Conservation (phyloP, 2,888 invertebrate species). For the Ormyrus rosae region DNA sequence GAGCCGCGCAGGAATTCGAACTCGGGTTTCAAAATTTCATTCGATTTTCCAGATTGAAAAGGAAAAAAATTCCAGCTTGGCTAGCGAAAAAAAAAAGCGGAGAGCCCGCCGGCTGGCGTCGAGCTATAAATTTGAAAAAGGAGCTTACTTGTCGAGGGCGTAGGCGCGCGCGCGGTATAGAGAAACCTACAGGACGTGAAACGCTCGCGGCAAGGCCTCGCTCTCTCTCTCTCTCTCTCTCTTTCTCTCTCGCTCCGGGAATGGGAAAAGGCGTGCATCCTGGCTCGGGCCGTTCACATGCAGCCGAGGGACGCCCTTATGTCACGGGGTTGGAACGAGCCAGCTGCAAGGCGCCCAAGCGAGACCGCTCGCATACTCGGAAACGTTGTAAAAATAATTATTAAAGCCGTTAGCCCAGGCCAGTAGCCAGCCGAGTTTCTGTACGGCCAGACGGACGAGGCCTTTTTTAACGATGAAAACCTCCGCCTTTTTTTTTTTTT, state of each 20-base stretch:
- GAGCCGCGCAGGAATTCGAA: conserved; percentile 2
- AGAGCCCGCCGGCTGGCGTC: neutral
- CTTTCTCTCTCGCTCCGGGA: conserved; percentile 43
- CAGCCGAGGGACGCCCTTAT: conserved; percentile 68
- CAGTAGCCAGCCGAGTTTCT: conserved; percentile 23
- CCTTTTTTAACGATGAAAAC: no score
- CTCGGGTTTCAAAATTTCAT: no score
- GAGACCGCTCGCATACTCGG: conserved; percentile 72
- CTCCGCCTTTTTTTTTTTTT: conserved; percentile 34
- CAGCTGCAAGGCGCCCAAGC: conserved; percentile 75
- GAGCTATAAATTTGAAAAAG: conserved; percentile 4
- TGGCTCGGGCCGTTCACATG: conserved; percentile 67
- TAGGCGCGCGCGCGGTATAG: conserved; percentile 4
- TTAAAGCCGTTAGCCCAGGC: conserved; percentile 73
- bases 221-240: neutral
- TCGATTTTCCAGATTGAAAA: neutral
- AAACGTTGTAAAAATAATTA: conserved; percentile 76
- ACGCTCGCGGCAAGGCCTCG: neutral
- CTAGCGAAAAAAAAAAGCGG: neutral
- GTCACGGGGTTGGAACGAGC: conserved; percentile 72
- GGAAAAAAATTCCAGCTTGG: neutral
- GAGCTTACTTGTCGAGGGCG: neutral
- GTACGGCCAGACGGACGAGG: no score
- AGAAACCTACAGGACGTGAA: neutral
- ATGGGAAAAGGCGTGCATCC: conserved; percentile 70